Base-by-base conservation (phyloP, 2,888 invertebrate species). In the Eristalis pertinax region DNA sequence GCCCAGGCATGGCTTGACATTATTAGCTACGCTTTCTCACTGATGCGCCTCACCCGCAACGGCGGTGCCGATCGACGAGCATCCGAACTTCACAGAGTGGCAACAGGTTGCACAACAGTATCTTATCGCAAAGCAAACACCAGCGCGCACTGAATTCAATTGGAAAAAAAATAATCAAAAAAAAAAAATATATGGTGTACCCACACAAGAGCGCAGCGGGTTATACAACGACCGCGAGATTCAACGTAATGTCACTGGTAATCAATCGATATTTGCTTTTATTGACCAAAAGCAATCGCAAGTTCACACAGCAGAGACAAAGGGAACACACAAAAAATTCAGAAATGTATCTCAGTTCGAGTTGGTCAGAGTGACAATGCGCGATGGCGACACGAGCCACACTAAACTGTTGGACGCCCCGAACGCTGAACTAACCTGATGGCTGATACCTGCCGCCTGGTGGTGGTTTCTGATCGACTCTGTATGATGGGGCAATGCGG, bases 361-460 rank as follows among this genome's bases (percentile, higher is more conserved):
- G 78, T 78, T 72, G 72, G 73, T 87, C 73, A 90, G 90, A 92
- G 91, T 91, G 91, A 92, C 93, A 93, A 91, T 91, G 91, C 92
- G 91, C 92, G 91, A 91, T 92, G 93, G 92, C 91, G 93, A 92
- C 92, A 92, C 92, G 92, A 93, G 92, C 91, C 92, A 91, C 91
- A 93, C 93, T 93, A 92, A 92, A 90, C 90, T 91, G 91, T 90
- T 90, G 90, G 89, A 89, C 90, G 91, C 89, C 84, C 76, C 79
- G 60, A 84, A 80, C 79, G 73, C 79, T 73, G 80, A 87, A 78
- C 78, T 83, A 83, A 86, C 83, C 80, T 62, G 84, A 70, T 68
- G 74, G 83, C 80, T 62, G 84, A 67, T 68, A 70, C 78, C 86
- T 77, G 81, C 77, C 69, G 65, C 60, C 73, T 64, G 62, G 43